These are phyloP conservation scores for Cephalopterus ornatus DNA, from an alignment of 2,113 vertebrate species.

Conservation along the genomic window DNA sequence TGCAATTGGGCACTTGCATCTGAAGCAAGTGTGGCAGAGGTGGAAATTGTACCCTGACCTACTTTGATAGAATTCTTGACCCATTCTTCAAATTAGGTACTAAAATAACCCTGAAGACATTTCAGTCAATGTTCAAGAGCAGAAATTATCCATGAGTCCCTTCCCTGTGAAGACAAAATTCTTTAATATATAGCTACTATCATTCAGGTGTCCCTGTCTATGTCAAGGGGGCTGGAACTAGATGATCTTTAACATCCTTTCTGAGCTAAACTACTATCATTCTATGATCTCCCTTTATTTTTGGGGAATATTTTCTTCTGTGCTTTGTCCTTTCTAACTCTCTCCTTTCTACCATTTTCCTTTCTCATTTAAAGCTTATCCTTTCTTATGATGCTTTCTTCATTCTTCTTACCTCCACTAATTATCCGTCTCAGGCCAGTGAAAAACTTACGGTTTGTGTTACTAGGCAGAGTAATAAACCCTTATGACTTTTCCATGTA, in stretches of 20 bases:
- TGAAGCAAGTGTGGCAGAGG: not conserved
- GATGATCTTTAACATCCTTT: not conserved
- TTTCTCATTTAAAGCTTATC: not conserved
- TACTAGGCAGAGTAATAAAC: not conserved
- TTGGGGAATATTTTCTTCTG: not conserved
- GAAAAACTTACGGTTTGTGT: not conserved
- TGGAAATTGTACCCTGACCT: not conserved
- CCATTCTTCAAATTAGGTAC: not conserved
- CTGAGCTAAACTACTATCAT: too few relatives aligned
- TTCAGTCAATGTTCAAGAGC: not conserved
- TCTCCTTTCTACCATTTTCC: not conserved
- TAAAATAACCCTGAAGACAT: not conserved
- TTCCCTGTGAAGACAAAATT: not conserved
- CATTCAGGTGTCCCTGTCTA: not conserved
- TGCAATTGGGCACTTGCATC: not conserved
- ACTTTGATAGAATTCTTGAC: not conserved
- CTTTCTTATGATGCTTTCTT: not conserved
- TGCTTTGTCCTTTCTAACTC: not conserved
- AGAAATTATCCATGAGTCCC: not conserved
- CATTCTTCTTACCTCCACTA: not conserved
- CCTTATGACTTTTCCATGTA: not conserved
- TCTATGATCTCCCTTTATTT: not conserved
- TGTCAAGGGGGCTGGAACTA: not conserved
- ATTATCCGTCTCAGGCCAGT: not conserved
- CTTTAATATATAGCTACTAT: not conserved